Evolutionary conservation across 30 jellyfish, hydroid and myxozoan species (phyloP).

Genomic region (Turritopsis rubra): DNA sequence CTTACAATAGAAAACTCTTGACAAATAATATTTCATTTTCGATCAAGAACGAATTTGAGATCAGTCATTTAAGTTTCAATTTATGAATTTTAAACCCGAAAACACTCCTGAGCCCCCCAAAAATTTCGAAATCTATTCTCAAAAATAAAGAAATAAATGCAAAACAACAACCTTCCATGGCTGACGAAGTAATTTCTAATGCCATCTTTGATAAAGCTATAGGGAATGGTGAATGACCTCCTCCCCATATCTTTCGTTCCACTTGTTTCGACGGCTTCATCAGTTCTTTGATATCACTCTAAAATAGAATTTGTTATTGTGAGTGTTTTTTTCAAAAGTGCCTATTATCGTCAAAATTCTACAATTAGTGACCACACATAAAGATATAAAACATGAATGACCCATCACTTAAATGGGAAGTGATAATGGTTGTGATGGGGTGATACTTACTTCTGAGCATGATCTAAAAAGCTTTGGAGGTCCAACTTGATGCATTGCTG

Average conservation of each 20-base stretch:
- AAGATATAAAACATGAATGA: not conserved
- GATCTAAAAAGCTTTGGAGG: slow-evolving; percentile 72
- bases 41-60: too few species aligned
- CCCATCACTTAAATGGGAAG: not conserved
- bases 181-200: slow-evolving; percentile 82
- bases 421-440: not conserved
- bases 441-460: slow-evolving; percentile 69
- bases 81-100: too few species aligned
- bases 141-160: too few species aligned
- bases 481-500: slow-evolving; percentile 80
- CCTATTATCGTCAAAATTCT: too few species aligned
- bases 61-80: too few species aligned
- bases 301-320: too few species aligned
- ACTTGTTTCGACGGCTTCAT: slow-evolving; percentile 37
- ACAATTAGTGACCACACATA: not conserved
- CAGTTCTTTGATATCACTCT: slow-evolving; percentile 70
- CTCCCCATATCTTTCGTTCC: slow-evolving; percentile 68
- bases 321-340: too few species aligned
- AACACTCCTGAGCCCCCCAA: too few species aligned
- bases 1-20: not conserved
- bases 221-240: slow-evolving; percentile 37
- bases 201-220: slow-evolving; percentile 57
- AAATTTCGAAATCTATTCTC: too few species aligned
- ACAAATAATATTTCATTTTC: too few species aligned
- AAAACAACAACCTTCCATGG: slow-evolving; percentile 58